phyloP scores from a whole-genome alignment of 2,113 vertebrate genomes.

The Macrotus californicus region DNA sequence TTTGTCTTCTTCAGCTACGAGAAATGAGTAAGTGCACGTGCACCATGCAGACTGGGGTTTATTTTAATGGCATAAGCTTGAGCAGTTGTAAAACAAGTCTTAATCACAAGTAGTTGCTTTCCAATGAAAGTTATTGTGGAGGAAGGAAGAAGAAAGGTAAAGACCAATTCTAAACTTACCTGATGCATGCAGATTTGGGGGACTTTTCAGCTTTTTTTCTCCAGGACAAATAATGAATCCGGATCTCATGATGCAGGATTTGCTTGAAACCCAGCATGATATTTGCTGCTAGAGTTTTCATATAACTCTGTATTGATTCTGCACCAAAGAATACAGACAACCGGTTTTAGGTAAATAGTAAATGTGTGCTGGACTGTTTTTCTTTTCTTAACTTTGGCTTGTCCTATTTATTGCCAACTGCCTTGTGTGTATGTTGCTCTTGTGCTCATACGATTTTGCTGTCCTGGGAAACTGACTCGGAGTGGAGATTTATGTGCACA shows the following conservation, averaged over 20 bases:
- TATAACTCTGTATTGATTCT: conserved; percentile 31
- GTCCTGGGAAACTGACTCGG: not conserved
- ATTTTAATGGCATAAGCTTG: not conserved
- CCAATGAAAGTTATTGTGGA: not conserved
- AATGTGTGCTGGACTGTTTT: not conserved
- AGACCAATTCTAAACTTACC: not conserved
- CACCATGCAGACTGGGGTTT: not conserved
- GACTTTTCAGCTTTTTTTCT: not conserved
- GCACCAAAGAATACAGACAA: conserved; percentile 9
- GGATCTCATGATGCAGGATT: not conserved
- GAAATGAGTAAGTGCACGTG: not conserved
- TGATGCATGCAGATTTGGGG: not conserved
- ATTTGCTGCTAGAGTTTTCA: conserved; percentile 22
- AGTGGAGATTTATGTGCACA: not conserved
- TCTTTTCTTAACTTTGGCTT: not conserved
- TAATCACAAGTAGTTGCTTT: conserved; percentile 11
- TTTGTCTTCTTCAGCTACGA: not conserved
- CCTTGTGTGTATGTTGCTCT: not conserved
- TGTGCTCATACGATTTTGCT: not conserved
- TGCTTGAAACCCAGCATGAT: not conserved
- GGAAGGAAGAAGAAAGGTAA: not conserved
- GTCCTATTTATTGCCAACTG: not conserved
- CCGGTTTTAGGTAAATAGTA: not conserved
- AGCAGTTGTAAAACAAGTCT: not conserved
- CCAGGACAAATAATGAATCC: not conserved